A percentile compares a stretch with the other conserved stretches of the same genome.
Evolutionary conservation across 2,113 vertebrate genomes (phyloP).

Genomic region (Morone chrysops): DNA sequence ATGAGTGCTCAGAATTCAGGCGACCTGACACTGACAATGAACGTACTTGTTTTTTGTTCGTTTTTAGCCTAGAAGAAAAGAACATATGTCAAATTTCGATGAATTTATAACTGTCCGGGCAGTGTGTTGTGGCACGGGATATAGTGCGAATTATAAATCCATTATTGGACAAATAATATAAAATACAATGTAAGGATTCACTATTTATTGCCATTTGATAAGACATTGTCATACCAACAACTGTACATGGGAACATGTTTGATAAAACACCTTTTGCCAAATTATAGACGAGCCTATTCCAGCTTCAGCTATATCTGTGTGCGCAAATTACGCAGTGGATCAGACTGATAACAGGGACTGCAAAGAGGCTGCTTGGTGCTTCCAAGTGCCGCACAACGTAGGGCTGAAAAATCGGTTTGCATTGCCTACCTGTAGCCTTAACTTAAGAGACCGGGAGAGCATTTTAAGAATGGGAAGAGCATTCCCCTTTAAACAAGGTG

Average conservation of each 20-base stretch:
- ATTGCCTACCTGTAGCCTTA: conserved; percentile 72
- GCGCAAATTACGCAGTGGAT: conserved; percentile 69
- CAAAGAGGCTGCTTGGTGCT: background rate
- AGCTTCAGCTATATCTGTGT: conserved; percentile 8
- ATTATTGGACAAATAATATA: background rate
- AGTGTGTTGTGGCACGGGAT: background rate
- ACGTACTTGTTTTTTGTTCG: background rate
- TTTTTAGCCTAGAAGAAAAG: background rate
- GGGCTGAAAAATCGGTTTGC: conserved; percentile 36
- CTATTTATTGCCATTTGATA: background rate
- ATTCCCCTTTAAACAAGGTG: conserved; percentile 91
- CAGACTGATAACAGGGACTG: background rate
- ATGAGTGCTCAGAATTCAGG: background rate
- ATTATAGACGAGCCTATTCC: background rate
- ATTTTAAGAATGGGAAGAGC: conserved; percentile 81
- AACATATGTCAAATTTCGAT: background rate
- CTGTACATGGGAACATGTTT: background rate
- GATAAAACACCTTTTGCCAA: background rate
- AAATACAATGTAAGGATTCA: background rate
- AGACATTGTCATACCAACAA: background rate
- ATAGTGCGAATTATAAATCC: background rate
- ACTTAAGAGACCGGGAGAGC: conserved; percentile 47
- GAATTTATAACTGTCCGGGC: too few relatives aligned
- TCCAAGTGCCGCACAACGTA: conserved; percentile 3
- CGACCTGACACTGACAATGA: background rate